Conservation (phyloP, 2,888 invertebrate species). For the Phasia obesa region DNA sequence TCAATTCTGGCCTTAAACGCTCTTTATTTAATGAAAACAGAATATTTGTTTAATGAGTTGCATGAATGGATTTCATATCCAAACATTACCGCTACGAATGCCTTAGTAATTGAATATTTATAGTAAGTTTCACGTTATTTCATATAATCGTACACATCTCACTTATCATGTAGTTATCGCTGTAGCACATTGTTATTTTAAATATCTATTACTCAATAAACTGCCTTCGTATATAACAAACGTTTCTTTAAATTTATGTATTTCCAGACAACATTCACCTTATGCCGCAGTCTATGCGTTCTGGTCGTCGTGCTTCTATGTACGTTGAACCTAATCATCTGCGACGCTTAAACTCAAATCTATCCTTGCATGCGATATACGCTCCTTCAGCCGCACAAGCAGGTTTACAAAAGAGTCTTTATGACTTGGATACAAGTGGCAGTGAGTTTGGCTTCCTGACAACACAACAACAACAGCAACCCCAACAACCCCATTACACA, state of each 20-base stretch:
- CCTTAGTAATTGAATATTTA: too few relatives aligned
- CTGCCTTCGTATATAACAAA: too few relatives aligned
- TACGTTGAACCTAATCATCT: conserved; percentile 76
- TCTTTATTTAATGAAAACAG: too few relatives aligned
- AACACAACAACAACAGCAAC: conserved; percentile 70
- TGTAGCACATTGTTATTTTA: too few relatives aligned
- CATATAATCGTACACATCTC: too few relatives aligned
- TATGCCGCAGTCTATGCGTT: conserved; percentile 61
- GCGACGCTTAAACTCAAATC: conserved; percentile 79
- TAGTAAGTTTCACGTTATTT: too few relatives aligned
- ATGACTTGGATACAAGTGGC: conserved; percentile 73
- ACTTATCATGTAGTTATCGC: too few relatives aligned
- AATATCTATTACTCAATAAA: too few relatives aligned
- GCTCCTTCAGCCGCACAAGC: conserved; percentile 46
- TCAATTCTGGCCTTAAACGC: too few relatives aligned
- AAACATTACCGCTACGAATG: too few relatives aligned
- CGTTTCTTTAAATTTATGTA: background rate
- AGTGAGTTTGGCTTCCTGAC: conserved; percentile 49
- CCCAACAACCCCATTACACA: conserved; percentile 65
- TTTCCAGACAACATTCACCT: conserved; percentile 67
- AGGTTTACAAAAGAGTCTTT: conserved; percentile 74
- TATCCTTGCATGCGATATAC: conserved; percentile 77
- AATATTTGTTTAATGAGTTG: too few relatives aligned
- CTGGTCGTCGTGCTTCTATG: conserved; percentile 78
- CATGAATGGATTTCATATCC: too few relatives aligned